Evolutionary conservation across 2,888 invertebrate species (phyloP).

Genomic region (Lumbricus terrestris): DNA sequence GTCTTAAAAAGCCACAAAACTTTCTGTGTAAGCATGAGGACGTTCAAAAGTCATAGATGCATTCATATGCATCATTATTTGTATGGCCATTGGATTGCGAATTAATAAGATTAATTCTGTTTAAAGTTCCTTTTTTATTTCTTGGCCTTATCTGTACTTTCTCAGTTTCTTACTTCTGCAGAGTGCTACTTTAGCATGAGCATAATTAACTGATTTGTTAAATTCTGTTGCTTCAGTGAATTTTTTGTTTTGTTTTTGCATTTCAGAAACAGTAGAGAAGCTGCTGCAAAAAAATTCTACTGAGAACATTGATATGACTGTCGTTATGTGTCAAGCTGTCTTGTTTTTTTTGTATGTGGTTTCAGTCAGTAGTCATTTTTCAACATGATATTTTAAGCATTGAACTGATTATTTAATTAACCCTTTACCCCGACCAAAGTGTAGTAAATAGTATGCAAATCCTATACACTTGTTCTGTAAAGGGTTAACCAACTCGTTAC

Average conservation of each 20-base stretch:
- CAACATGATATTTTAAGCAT: neutral
- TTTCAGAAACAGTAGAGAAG: slow-evolving; percentile 38
- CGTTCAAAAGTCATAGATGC: too few relatives aligned
- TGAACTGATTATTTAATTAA: neutral
- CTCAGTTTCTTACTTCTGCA: neutral
- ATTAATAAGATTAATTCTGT: neutral
- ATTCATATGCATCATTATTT: neutral
- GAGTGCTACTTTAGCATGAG: too few relatives aligned
- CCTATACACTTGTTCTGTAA: too few relatives aligned
- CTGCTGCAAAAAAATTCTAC: slow-evolving; percentile 42
- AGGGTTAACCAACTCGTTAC: neutral
- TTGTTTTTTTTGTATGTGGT: neutral
- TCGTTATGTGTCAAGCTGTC: neutral
- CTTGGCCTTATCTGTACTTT: neutral
- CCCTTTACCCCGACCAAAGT: too few relatives aligned
- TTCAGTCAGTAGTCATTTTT: neutral
- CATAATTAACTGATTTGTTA: too few relatives aligned
- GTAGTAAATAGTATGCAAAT: too few relatives aligned
- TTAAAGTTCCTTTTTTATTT: neutral
- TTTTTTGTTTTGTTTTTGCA: slow-evolving; percentile 4
- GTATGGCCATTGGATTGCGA: neutral
- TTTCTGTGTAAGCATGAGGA: too few relatives aligned
- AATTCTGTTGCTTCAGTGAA: neutral
- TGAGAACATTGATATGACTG: slow-evolving; percentile 23
- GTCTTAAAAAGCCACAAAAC: too few relatives aligned